These are phyloP conservation scores for Colistium nudipinnis DNA, from an alignment of 2,113 vertebrate genomes.

Conservation along the genomic window DNA sequence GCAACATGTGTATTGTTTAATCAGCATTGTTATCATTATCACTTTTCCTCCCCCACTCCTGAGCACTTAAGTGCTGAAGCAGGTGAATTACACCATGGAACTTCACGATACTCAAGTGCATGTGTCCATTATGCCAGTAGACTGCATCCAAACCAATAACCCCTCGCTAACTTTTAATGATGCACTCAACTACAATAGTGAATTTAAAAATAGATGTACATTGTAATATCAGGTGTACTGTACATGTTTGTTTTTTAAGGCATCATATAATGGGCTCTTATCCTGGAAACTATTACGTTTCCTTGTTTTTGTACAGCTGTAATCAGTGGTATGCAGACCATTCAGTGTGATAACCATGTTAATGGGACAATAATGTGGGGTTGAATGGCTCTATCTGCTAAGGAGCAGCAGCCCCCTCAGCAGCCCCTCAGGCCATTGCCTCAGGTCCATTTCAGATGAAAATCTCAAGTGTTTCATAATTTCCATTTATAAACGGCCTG, in stretches of 20 bases:
- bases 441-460: slow-evolving; percentile 65
- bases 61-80: slow-evolving; percentile 69
- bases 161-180: slow-evolving; percentile 56
- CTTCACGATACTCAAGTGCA: slow-evolving; percentile 45
- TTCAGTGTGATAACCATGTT: slow-evolving; percentile 66
- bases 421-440: slow-evolving; percentile 72
- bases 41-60: slow-evolving; percentile 35
- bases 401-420: slow-evolving; percentile 53
- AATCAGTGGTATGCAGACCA: slow-evolving; percentile 57
- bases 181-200: slow-evolving; percentile 24
- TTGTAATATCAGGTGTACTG: slow-evolving; percentile 51
- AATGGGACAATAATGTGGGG: slow-evolving; percentile 71
- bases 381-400: slow-evolving; percentile 69
- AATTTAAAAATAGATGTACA: slow-evolving; percentile 70
- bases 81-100: slow-evolving; percentile 51
- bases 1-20: slow-evolving; percentile 60
- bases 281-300: slow-evolving; percentile 48
- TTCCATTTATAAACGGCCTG: slow-evolving; percentile 59
- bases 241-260: slow-evolving; percentile 59
- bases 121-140: slow-evolving; percentile 49
- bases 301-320: slow-evolving; percentile 46
- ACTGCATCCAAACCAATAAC: slow-evolving; percentile 41
- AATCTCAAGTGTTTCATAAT: slow-evolving; percentile 72
- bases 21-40: slow-evolving; percentile 68
- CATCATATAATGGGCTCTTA: slow-evolving; percentile 63